Base-by-base conservation (phyloP, 2,888 invertebrate species). In the Mimumesa dahlbomi region DNA sequence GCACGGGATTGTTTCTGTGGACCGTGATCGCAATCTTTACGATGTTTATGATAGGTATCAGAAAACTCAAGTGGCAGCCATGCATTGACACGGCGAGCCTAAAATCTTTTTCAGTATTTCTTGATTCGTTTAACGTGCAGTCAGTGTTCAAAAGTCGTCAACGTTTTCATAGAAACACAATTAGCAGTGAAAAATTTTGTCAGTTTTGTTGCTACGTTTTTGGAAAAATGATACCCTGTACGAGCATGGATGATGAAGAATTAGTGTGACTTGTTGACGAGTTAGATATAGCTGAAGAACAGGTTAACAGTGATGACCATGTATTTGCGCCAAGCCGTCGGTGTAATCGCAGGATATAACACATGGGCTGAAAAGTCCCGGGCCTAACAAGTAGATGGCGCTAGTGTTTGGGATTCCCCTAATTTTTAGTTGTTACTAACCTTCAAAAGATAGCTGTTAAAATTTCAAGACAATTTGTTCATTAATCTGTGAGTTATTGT, bases 21-120 rank as follows among this genome's bases (percentile, higher is more conserved):
- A 53, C 62, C 62, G 62, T 53, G 53, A 62, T 53, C 53, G 62
- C 53, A 53, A 62, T 62, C 53, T 63, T 63, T 54, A 53, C 53
- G 53, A 46, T 61, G 61, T 61, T 61, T 61, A 18, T 18, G 45
- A 61, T 61, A 61, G 61, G 52, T 52, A 45, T 53, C 61, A 38
- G 61, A 61, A 38, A 45, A 53, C 38, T 61, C 61, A 61, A 52
- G 46, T 52, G 45, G 38, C 22, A 62, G 3, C 25, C 53, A 53
- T 62, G 61, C 61, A 62, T 53, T 46, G 61, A 62, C 61, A 25
- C 61, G 16, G 46, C 45, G 22, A 56, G 45, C 25, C 52, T 57
- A 52, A 43, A 66, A 63, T 53, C 54, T 48, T n/a, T 57, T 42
- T 45, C 59, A 66, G 50, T 56, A 43, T 57, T 61, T 54, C 45